phyloP scores from a whole-genome alignment of 1,140 invertebrate species.

The Drosophila arizonae region DNA sequence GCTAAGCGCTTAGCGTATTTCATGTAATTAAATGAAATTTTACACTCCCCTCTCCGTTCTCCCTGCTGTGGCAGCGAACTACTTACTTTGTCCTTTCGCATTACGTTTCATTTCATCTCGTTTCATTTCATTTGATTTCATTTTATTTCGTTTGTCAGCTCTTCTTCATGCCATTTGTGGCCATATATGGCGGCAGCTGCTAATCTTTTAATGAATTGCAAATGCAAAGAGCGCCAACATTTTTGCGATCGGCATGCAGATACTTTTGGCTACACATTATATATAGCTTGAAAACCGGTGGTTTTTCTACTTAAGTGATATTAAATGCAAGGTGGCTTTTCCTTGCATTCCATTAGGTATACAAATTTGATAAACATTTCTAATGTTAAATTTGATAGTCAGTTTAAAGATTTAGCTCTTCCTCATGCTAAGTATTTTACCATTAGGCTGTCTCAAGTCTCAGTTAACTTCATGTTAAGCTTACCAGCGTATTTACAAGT shows the following conservation, averaged over 20 bases:
- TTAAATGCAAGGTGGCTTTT: too few relatives aligned
- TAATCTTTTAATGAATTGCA: conserved; percentile 75
- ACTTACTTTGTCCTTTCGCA: conserved; percentile 27
- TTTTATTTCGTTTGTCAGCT: conserved; percentile 19
- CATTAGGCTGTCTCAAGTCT: too few relatives aligned
- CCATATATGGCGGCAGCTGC: conserved; percentile 7
- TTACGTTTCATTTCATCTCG: conserved; percentile 14
- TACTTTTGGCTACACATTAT: too few relatives aligned
- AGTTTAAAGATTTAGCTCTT: too few relatives aligned
- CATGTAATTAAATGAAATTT: conserved; percentile 78
- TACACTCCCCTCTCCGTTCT: conserved; percentile 38
- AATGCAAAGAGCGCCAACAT: conserved; percentile 33
- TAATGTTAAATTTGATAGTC: too few relatives aligned
- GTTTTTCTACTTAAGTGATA: too few relatives aligned
- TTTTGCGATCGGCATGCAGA: background rate
- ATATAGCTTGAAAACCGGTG: too few relatives aligned
- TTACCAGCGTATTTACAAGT: too few relatives aligned
- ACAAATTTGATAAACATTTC: too few relatives aligned
- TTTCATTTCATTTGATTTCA: conserved; percentile 9
- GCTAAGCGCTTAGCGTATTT: conserved; percentile 59
- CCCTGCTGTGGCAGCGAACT: background rate
- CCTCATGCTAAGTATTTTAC: too few relatives aligned
- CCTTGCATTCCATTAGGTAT: too few relatives aligned
- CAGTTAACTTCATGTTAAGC: too few relatives aligned
- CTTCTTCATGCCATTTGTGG: conserved; percentile 16